Percentiles rank a stretch among this genome's conserved stretches.
Evolutionary conservation across 2,888 invertebrate genomes (phyloP).

Genomic region (Phasia obesa): DNA sequence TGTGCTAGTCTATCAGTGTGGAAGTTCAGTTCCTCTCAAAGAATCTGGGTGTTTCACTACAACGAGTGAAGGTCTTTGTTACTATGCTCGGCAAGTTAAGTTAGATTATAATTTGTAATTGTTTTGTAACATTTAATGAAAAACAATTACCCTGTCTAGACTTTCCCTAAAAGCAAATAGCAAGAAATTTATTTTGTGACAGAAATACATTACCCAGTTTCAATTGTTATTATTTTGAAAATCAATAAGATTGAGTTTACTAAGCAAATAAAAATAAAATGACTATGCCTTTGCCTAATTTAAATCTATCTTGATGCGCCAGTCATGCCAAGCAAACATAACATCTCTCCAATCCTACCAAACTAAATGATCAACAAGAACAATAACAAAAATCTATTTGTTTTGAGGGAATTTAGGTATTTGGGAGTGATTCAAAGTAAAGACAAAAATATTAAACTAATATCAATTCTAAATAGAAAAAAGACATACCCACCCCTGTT

Average conservation of each 20-base stretch:
- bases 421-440: too few species aligned
- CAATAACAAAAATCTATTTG: neutral
- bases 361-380: neutral
- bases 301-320: neutral
- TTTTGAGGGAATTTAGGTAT: neutral
- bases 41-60: too few species aligned
- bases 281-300: slow-evolving; percentile 26
- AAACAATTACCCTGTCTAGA: neutral
- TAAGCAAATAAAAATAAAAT: slow-evolving; percentile 32
- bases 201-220: slow-evolving; percentile 14
- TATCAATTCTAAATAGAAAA: too few species aligned
- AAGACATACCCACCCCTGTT: too few species aligned
- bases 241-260: slow-evolving; percentile 37
- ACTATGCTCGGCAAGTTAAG: too few species aligned
- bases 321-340: neutral
- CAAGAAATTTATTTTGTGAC: neutral
- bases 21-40: too few species aligned
- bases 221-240: slow-evolving; percentile 46
- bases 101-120: too few species aligned
- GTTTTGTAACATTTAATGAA: too few species aligned
- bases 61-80: too few species aligned
- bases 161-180: neutral
- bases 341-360: too few species aligned
- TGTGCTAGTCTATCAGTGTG: too few species aligned
- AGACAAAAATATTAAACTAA: too few species aligned